These are phyloP conservation scores for Rhinopomastus cyanomelas DNA, from an alignment of 2,113 vertebrate species.

Conservation along the genomic window DNA sequence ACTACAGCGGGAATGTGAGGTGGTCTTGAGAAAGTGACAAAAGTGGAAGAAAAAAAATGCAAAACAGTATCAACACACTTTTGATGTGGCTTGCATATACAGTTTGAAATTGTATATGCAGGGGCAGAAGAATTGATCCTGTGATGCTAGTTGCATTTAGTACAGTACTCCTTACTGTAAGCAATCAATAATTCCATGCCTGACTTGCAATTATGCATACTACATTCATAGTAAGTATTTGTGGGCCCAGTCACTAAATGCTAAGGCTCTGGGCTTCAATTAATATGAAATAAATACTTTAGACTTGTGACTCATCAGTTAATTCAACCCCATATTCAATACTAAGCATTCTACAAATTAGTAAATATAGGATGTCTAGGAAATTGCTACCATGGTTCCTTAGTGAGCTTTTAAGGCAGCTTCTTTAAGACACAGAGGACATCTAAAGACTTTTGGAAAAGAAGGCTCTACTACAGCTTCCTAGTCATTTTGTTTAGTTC, in stretches of 20 bases:
- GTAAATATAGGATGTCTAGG: not conserved
- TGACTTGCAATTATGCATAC: not conserved
- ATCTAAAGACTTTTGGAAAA: slow-evolving; percentile 22
- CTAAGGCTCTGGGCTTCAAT: not conserved
- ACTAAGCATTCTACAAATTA: not conserved
- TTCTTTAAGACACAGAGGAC: not conserved
- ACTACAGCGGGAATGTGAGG: not conserved
- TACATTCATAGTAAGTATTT: not conserved
- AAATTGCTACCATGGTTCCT: not conserved
- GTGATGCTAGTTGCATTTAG: not conserved
- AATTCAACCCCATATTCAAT: not conserved
- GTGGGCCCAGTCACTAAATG: not conserved
- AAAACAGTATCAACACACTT: not conserved
- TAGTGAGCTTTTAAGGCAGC: no score
- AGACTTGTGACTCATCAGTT: not conserved
- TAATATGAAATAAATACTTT: not conserved
- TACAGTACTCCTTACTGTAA: not conserved
- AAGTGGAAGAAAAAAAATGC: not conserved
- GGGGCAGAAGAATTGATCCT: not conserved
- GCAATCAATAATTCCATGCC: not conserved
- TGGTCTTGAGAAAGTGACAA: not conserved
- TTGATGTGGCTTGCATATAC: not conserved
- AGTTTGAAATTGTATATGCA: not conserved
- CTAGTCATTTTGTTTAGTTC: slow-evolving; percentile 36
- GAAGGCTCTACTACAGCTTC: slow-evolving; percentile 1